These are phyloP conservation scores for Deroplatys truncata DNA, from an alignment of 2,888 invertebrate species.

Conservation along the genomic window DNA sequence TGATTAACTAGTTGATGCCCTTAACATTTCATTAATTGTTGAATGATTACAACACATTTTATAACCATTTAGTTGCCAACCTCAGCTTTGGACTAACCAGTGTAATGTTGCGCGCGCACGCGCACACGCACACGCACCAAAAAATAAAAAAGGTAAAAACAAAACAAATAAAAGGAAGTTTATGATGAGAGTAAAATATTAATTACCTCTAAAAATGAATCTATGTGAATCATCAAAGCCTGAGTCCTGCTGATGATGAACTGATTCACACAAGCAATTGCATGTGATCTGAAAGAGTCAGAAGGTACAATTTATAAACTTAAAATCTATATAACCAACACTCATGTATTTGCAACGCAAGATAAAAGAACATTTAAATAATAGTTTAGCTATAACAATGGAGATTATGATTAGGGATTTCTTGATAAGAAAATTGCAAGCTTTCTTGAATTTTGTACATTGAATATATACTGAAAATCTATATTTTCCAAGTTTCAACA, in stretches of 20 bases:
- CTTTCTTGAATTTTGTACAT: too few species aligned
- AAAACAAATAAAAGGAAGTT: background rate
- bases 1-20: background rate
- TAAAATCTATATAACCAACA: background rate
- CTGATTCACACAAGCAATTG: constrained; percentile 97
- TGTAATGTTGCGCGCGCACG: too few species aligned
- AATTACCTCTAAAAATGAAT: constrained; percentile 78
- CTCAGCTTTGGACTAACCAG: too few species aligned
- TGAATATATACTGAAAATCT: too few species aligned
- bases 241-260: constrained; percentile 93
- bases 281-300: constrained; percentile 66
- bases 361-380: background rate
- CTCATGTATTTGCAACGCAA: background rate
- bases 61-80: too few species aligned
- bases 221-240: constrained; percentile 91
- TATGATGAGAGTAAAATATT: constrained; percentile 31
- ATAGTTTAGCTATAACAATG: background rate
- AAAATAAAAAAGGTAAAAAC: background rate
- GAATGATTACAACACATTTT: too few species aligned
- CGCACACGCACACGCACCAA: background rate
- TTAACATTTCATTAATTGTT: background rate
- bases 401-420: too few species aligned
- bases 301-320: constrained; percentile 17
- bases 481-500: too few species aligned
- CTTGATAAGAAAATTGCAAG: too few species aligned